A percentile compares a stretch with the other conserved stretches of the same genome.
These are phyloP conservation scores for Graphium colonna DNA, from an alignment of 2,888 invertebrate species.

Conservation along the genomic window DNA sequence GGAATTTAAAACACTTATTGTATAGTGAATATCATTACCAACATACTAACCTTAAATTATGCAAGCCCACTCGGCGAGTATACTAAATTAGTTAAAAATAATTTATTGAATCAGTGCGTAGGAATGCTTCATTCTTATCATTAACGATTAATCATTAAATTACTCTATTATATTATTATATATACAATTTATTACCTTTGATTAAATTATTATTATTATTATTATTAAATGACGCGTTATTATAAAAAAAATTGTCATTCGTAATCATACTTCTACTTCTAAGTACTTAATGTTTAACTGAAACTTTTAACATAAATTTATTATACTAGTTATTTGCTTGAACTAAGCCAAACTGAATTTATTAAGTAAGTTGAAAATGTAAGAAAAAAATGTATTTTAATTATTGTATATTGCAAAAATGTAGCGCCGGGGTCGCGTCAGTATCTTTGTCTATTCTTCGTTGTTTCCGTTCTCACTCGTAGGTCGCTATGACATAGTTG, in stretches of 20 bases:
- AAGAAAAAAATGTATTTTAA: conserved; percentile 79
- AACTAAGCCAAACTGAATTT: conserved; percentile 81
- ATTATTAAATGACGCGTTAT: conserved; percentile 75
- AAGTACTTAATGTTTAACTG: conserved; percentile 78
- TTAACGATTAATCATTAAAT: conserved; percentile 80
- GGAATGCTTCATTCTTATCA: conserved; percentile 81
- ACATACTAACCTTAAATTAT: conserved; percentile 65
- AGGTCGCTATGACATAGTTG: conserved; percentile 28
- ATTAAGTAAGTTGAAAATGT: conserved; percentile 79
- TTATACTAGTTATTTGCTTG: conserved; percentile 81
- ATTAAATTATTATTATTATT: conserved; percentile 80
- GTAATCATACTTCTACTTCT: conserved; percentile 80
- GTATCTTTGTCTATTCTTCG: conserved; percentile 37
- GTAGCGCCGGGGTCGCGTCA: conserved; percentile 44
- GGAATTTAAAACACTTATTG: conserved; percentile 73
- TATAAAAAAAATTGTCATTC: conserved; percentile 75
- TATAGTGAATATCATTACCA: conserved; percentile 75
- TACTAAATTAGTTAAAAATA: conserved; percentile 84
- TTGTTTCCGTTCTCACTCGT: conserved; percentile 36
- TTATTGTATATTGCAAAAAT: conserved; percentile 69
- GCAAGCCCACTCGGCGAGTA: conserved; percentile 77
- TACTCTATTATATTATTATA: conserved; percentile 81
- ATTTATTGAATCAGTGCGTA: conserved; percentile 81
- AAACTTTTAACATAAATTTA: conserved; percentile 79
- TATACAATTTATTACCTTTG: conserved; percentile 80